Base-by-base conservation (phyloP, 2,797 vertebrate species). In the Hirundo rustica region DNA sequence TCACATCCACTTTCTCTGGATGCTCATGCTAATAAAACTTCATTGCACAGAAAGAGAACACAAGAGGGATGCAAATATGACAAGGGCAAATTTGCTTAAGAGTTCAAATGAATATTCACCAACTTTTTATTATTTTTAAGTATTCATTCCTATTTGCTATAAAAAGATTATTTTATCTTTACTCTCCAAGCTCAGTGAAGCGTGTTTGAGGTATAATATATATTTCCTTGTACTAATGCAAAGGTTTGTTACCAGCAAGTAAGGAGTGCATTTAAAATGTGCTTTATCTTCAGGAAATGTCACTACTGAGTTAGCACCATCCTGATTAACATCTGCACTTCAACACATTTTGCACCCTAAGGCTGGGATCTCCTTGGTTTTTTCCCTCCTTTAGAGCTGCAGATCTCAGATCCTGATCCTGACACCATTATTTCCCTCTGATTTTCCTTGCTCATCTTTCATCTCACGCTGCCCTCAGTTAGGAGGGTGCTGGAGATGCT, bases 61-160 rank as follows among this genome's bases (percentile, higher is more conserved):
- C 89, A 51, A 78, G 91, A 92, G 91, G 94, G 95, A 95, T 90
- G 92, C 92, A 97, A 94, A 96, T 95, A 67, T 8, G 82, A 94
- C 76, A 89, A 94, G 92, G 82, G 91, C 94, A 93, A 83, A 88
- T 96, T 95, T 96, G 55, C 73, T 94, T 88, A 84, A 85, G 91
- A 91, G 89, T 91, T 88, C 91, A 93, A 94, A 96, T 94, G 95
- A 96, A 94, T 96, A 96, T 94, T 95, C 95, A 93, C 88, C 34
- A 30, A 72, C 15, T 83, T 95, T 66, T 82, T 88, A 75, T 86
- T 93, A 91, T 92, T 96, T 95, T 86, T 66, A 88, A 91, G 65
- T 76, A 70, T 75, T 95, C 85, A 4, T 60, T 76, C 42, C 45
- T 45, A 58, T 89, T 94, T 95, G 47, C 82, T 89, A 44, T 54